Evolutionary conservation across 2,888 invertebrate species (phyloP).

Genomic region (Rhogogaster chlorosoma): DNA sequence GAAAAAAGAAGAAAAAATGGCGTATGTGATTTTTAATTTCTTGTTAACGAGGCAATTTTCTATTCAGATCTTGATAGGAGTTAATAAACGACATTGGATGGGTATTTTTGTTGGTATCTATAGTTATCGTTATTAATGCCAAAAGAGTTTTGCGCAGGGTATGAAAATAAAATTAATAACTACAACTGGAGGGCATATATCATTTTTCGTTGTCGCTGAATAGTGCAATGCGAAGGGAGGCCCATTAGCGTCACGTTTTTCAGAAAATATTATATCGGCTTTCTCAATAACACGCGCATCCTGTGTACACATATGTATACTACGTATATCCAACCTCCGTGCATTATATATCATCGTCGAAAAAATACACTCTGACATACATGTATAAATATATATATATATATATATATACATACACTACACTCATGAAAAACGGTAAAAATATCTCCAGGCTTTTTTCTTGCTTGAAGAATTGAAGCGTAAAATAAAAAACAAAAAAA

Average conservation of each 20-base stretch:
- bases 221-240: neutral
- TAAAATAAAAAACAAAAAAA: neutral
- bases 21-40: neutral
- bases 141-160: neutral
- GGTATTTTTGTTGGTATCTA: neutral
- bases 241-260: conserved; percentile 39
- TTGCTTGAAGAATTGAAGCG: neutral
- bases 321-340: neutral
- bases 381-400: neutral
- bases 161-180: conserved; percentile 19
- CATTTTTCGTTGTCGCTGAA: conserved; percentile 45
- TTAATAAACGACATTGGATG: neutral
- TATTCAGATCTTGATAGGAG: neutral
- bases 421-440: neutral
- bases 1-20: too few relatives aligned
- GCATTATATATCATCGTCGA: neutral
- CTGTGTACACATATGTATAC: neutral
- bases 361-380: neutral
- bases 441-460: neutral
- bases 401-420: neutral
- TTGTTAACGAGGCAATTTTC: neutral
- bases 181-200: conserved; percentile 27
- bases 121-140: conserved; percentile 3
- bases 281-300: conserved; percentile 9
- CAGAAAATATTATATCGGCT: conserved; percentile 19